Conservation (phyloP, 2,797 vertebrate species). For the Philypnodon macrostomus region DNA sequence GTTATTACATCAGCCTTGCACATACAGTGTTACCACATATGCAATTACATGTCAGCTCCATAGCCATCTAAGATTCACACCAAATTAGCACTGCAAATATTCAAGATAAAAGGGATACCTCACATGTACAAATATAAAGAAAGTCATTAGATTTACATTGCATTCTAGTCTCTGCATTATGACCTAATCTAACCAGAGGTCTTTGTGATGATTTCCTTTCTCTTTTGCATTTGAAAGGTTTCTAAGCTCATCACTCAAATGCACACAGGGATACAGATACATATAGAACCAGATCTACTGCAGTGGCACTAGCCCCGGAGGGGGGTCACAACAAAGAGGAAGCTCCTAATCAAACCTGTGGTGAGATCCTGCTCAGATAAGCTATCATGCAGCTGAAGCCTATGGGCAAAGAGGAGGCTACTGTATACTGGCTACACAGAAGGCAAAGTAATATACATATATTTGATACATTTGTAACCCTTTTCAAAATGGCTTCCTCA, state of each 20-base stretch:
- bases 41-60: constrained; percentile 32
- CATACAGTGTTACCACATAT: constrained; percentile 25
- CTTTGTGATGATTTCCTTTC: constrained; percentile 30
- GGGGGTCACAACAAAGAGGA: constrained; percentile 56
- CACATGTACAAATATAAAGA: not conserved
- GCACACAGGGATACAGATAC: constrained; percentile 8
- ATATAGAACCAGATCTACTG: too few relatives aligned
- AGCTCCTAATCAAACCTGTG: constrained; percentile 51
- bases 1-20: constrained; percentile 61
- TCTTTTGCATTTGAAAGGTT: constrained; percentile 49
- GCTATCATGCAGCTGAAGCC: constrained; percentile 9
- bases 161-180: too few relatives aligned
- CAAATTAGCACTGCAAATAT: constrained; percentile 7
- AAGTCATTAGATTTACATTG: not conserved
- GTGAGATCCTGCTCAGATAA: constrained; percentile 23
- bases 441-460: not conserved
- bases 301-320: constrained; percentile 44
- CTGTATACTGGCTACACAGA: not conserved
- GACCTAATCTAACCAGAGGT: constrained; percentile 28
- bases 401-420: not conserved
- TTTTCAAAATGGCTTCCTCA: too few relatives aligned
- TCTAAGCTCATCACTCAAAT: constrained; percentile 7
- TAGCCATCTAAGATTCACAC: constrained; percentile 10
- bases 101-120: constrained; percentile 5
- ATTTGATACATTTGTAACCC: too few relatives aligned